Evolutionary conservation across 2,797 vertebrate genomes (phyloP).

Genomic region (Spondyliosoma cantharus): DNA sequence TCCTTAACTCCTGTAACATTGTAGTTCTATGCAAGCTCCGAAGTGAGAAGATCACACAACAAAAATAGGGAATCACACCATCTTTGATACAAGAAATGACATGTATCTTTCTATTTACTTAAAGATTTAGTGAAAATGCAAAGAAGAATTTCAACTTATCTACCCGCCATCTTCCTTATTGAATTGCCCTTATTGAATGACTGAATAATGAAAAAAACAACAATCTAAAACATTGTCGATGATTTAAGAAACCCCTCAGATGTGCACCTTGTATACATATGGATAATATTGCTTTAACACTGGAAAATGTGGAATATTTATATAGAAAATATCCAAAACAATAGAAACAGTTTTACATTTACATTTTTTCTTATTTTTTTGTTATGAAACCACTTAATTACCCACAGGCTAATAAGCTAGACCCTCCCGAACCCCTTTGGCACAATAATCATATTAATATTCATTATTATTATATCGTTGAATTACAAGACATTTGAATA

Average conservation of each 20-base stretch:
- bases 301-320: slow-evolving; percentile 79
- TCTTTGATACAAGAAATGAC: slow-evolving; percentile 21
- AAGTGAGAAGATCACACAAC: not conserved
- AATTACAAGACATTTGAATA: slow-evolving; percentile 82
- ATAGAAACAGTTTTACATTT: slow-evolving; percentile 82
- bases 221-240: slow-evolving; percentile 35
- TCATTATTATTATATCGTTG: slow-evolving; percentile 75
- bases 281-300: slow-evolving; percentile 85
- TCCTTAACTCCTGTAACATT: slow-evolving; percentile 18
- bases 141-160: slow-evolving; percentile 23
- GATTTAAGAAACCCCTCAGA: slow-evolving; percentile 58
- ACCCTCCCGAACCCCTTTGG: slow-evolving; percentile 80
- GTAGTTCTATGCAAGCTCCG: slow-evolving; percentile 3
- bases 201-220: slow-evolving; percentile 37
- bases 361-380: slow-evolving; percentile 62
- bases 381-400: slow-evolving; percentile 77
- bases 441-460: slow-evolving; percentile 82
- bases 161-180: slow-evolving; percentile 15
- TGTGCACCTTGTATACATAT: slow-evolving; percentile 70
- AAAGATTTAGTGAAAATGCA: slow-evolving; percentile 31
- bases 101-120: slow-evolving; percentile 25
- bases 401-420: slow-evolving; percentile 72
- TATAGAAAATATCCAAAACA: slow-evolving; percentile 83
- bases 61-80: slow-evolving; percentile 17
- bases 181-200: slow-evolving; percentile 26